Base-by-base conservation (phyloP, 1,140 invertebrate genomes). In the Micrasema minimum region DNA sequence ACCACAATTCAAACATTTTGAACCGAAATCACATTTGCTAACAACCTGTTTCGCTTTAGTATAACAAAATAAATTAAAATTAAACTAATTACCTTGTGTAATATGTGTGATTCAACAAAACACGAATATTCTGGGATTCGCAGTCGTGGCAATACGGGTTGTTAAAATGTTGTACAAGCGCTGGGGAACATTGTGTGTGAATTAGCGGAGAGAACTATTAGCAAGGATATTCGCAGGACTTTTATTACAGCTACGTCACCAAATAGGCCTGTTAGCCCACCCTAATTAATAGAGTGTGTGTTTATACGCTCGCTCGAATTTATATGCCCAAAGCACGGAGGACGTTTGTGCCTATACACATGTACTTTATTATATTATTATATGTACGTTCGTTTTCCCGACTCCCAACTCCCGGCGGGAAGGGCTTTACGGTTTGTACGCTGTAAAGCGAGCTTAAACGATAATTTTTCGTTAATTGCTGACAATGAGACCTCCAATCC, bases 281-380 rank as follows among this genome's bases (percentile, higher is more conserved):
- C 35, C 48, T 75, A 75, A 75, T 75, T 71, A 75, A 75, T 75
- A 61, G 69, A 75, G 53, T 74, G 62, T 72, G 51, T 74, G 73
- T 72, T 71, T 68, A 75, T 69, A 57, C 16, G 23, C 22, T 37
- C 31, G n/a, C 18, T 11, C 31, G 16, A 50, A 67, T 50, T 55
- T 67, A 55, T 55, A 67, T n/a, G n/a, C n/a, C n/a, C n/a, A n/a
- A n/a, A n/a, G 12, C 43, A 31, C 66, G 20, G 12, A 14, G 16
- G 41, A 46, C 22, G 23, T 22, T 41, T 31, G n/a, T 46, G 22
- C 23, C 26, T 20, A 22, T 7, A 31, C 3, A n/a, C n/a, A n/a
- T n/a, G n/a, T n/a, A n/a, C n/a, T n/a, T 31, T 31, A 2, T 7
- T 31, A 31, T 31, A 31, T 4, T 31, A 31, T 31, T 4, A 31